Evolutionary conservation across 1,140 invertebrate species (phyloP).

Genomic region (Acarapis woodi): DNA sequence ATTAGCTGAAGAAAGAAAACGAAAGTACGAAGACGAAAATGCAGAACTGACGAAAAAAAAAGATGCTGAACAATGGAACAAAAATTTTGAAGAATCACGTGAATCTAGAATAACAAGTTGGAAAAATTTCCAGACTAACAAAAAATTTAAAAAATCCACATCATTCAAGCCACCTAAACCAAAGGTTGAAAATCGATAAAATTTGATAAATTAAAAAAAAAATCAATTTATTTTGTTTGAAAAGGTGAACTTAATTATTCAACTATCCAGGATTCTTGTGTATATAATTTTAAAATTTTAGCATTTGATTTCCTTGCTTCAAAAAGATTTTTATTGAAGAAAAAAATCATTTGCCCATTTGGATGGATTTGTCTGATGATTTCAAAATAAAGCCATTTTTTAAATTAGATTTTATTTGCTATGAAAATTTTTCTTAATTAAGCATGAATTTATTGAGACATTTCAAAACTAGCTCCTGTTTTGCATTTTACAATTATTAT

Average conservation of each 20-base stretch:
- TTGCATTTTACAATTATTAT: too few relatives aligned
- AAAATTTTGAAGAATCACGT: conserved; percentile 89
- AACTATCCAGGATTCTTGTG: neutral
- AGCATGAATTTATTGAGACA: conserved; percentile 22
- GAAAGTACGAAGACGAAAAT: conserved; percentile 76
- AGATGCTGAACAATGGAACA: conserved; percentile 74
- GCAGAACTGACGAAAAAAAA: conserved; percentile 65
- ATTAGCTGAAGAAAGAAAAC: conserved; percentile 68
- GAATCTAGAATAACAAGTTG: conserved; percentile 79
- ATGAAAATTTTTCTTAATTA: neutral
- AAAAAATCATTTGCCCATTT: neutral
- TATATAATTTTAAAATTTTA: too few relatives aligned
- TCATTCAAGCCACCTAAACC: conserved; percentile 74
- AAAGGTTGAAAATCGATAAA: conserved; percentile 74
- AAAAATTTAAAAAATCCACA: conserved; percentile 27
- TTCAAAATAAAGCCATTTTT: neutral
- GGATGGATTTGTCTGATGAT: neutral
- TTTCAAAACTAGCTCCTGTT: conserved; percentile 72
- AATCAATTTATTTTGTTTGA: too few relatives aligned
- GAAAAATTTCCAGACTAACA: conserved; percentile 61
- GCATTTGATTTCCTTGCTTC: too few relatives aligned
- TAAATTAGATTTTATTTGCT: neutral
- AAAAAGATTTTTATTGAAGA: too few relatives aligned
- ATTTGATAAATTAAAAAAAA: too few relatives aligned
- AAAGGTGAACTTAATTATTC: too few relatives aligned